Evolutionary conservation across 2,113 vertebrate genomes (phyloP).

Genomic region (Verasper variegatus): DNA sequence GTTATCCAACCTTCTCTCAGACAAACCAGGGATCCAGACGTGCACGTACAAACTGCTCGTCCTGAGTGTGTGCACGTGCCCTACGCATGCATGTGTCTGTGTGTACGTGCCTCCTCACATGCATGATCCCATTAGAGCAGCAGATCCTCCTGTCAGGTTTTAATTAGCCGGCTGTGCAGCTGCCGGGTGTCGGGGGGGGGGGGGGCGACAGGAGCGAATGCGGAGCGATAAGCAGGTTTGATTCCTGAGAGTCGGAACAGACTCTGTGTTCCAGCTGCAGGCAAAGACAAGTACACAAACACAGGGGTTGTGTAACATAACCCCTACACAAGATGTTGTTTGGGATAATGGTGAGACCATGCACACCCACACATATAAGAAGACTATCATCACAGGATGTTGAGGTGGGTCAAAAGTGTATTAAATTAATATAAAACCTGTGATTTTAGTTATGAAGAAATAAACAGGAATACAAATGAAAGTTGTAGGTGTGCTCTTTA

Average conservation of each 20-base stretch:
- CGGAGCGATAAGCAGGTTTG: constrained; percentile 70
- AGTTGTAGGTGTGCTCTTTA: no score
- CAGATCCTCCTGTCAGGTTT: constrained; percentile 64
- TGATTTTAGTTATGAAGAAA: neutral
- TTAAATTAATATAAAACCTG: neutral
- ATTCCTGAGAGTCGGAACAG: constrained; percentile 36
- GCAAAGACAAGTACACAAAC: constrained; percentile 18
- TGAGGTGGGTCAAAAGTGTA: no score
- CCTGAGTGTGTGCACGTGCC: neutral
- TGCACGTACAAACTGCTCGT: neutral
- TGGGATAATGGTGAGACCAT: no score
- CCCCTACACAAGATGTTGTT: neutral
- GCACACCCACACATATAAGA: neutral
- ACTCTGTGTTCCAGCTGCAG: constrained; percentile 28
- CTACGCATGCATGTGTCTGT: neutral
- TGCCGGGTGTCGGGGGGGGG: constrained; percentile 1
- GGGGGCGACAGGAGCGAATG: constrained; percentile 59
- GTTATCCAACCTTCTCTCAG: neutral
- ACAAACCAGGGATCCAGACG: constrained; percentile 43
- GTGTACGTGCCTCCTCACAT: constrained; percentile 61
- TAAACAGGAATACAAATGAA: no score
- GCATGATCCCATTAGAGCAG: constrained; percentile 70
- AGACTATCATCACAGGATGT: no score
- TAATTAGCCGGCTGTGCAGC: constrained; percentile 66
- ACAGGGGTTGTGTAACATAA: neutral